Percentiles rank a stretch among this genome's conserved stretches.
These are phyloP conservation scores for Gibbula magus DNA, from an alignment of 2,888 invertebrate species.

Conservation along the genomic window DNA sequence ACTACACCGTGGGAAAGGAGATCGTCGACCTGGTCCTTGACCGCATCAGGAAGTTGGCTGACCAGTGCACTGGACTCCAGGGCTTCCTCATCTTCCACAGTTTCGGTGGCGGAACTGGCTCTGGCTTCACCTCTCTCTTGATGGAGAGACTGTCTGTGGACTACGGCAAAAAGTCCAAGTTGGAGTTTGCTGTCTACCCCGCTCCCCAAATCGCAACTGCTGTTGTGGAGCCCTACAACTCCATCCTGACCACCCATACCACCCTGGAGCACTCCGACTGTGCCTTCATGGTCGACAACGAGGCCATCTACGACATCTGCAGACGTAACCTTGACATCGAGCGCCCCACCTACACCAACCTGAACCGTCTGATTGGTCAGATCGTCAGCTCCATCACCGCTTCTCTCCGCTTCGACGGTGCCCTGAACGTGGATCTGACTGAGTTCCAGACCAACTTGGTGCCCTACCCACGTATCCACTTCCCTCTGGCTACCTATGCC, in stretches of 20 bases:
- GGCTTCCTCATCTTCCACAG: conserved; percentile 85
- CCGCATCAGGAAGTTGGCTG: conserved; percentile 74
- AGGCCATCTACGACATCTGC: conserved; percentile 85
- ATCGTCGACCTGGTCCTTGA: conserved; percentile 81
- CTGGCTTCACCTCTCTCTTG: conserved; percentile 88
- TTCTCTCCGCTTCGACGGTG: conserved; percentile 69
- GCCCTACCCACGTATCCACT: conserved; percentile 82
- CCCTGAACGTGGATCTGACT: conserved; percentile 77
- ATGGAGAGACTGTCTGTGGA: conserved; percentile 90
- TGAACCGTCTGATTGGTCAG: conserved; percentile 80
- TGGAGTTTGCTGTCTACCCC: conserved; percentile 77
- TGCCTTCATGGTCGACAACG: conserved; percentile 64
- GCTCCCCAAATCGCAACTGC: conserved; percentile 70
- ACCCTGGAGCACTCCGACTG: conserved; percentile 71
- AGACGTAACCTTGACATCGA: conserved; percentile 87
- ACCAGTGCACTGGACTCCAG: conserved; percentile 74
- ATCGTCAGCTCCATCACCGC: conserved; percentile 70
- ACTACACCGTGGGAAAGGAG: conserved; percentile 93
- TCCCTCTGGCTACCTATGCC: conserved; percentile 88
- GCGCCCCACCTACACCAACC: conserved; percentile 88
- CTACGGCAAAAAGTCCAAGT: conserved; percentile 84
- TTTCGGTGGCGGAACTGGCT: conserved; percentile 80
- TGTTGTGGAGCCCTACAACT: conserved; percentile 71
- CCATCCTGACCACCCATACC: conserved; percentile 69
- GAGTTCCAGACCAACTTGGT: conserved; percentile 77